Evolutionary conservation across 2,888 invertebrate species (phyloP).

Genomic region (Amblyteles armatorius): DNA sequence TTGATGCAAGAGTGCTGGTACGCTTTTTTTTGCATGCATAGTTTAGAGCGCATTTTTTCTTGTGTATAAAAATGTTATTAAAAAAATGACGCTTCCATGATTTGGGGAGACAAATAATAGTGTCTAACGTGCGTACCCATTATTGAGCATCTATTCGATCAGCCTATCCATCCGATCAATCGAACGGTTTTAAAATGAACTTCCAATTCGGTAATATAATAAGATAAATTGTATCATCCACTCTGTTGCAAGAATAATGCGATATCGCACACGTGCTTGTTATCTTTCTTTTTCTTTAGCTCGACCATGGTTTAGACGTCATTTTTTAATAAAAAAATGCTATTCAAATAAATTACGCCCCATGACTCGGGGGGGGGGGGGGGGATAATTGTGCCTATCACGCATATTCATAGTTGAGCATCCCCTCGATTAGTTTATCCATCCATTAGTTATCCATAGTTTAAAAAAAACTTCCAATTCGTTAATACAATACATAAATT

Average conservation of each 20-base stretch:
- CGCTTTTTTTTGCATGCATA: neutral
- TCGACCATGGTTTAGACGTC: no score
- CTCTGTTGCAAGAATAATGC: neutral
- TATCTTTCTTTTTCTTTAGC: neutral
- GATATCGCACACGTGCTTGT: conserved; percentile 21
- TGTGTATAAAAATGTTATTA: neutral
- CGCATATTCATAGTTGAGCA: no score
- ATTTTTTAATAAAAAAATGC: neutral
- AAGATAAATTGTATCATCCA: neutral
- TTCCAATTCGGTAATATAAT: neutral
- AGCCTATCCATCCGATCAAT: neutral
- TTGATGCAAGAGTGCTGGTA: neutral
- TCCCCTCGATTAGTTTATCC: no score
- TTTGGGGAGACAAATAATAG: no score
- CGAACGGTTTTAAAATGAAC: neutral
- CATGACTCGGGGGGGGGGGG: no score
- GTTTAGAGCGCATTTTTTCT: no score
- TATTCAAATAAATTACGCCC: neutral
- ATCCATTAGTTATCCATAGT: no score
- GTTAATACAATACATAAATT: neutral
- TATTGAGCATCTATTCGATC: no score
- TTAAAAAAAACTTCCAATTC: neutral
- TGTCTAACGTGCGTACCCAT: no score
- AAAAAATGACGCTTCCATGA: neutral
- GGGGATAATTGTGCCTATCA: no score